Evolutionary conservation across 2,888 invertebrate species (phyloP).

Genomic region (Lycocerus yunnanus): DNA sequence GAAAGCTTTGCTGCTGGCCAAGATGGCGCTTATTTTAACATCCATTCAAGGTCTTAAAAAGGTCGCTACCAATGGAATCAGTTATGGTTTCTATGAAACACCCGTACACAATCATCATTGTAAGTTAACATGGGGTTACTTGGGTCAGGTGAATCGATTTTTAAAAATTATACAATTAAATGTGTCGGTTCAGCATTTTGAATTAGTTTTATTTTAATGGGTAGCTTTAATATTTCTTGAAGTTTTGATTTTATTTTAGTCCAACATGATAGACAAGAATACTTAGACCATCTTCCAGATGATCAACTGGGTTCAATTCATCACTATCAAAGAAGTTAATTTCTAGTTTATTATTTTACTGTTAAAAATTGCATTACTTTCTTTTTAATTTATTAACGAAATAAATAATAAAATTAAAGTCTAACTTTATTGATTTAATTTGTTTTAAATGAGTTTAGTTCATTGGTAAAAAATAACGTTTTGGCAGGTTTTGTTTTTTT

Average conservation of each 20-base stretch:
- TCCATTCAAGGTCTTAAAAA: constrained; percentile 81
- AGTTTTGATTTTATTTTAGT: constrained; percentile 41
- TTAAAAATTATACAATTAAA: no score
- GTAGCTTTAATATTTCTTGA: no score
- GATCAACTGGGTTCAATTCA: constrained; percentile 23
- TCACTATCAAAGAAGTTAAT: constrained; percentile 12
- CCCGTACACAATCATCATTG: constrained; percentile 35
- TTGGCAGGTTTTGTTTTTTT: no score
- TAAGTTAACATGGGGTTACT: not conserved
- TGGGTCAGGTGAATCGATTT: not conserved
- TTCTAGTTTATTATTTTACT: not conserved
- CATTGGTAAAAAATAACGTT: not conserved
- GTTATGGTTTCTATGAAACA: constrained; percentile 75
- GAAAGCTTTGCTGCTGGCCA: constrained; percentile 78
- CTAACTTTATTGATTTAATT: not conserved
- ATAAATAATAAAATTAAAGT: not conserved
- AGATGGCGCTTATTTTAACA: constrained; percentile 79
- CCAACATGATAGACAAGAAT: constrained; percentile 45
- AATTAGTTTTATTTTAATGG: no score
- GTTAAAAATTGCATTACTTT: not conserved
- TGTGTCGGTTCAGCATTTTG: no score
- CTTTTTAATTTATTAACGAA: not conserved
- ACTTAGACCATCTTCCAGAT: constrained; percentile 21
- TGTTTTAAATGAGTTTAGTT: not conserved
- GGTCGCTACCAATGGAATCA: constrained; percentile 74